A percentile compares a stretch with the other conserved stretches of the same genome.
These are phyloP conservation scores for Danionella dracula DNA, from an alignment of 2,797 vertebrate species.

Conservation along the genomic window DNA sequence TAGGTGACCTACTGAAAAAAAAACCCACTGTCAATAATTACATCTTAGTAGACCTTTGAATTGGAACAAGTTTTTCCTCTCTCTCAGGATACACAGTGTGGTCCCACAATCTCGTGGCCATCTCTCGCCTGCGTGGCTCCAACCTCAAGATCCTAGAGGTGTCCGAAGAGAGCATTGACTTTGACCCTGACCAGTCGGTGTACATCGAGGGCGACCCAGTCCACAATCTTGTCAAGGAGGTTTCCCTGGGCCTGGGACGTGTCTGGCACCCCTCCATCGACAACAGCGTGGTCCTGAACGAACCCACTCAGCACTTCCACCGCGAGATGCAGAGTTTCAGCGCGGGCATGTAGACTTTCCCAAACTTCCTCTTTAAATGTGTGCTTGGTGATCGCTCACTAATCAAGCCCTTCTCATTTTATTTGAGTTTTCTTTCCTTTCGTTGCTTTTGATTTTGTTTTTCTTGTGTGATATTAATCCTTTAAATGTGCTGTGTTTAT, in stretches of 20 bases:
- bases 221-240: slow-evolving; percentile 94
- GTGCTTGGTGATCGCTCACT: slow-evolving; percentile 38
- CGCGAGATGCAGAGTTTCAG: slow-evolving; percentile 95
- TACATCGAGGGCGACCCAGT: slow-evolving; percentile 90
- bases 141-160: slow-evolving; percentile 88
- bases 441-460: slow-evolving; percentile 57
- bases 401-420: slow-evolving; percentile 46
- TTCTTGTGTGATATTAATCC: slow-evolving; percentile 80
- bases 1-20: too few relatives aligned
- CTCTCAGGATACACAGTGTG: slow-evolving; percentile 89
- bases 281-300: slow-evolving; percentile 86
- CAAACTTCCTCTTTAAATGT: not conserved
- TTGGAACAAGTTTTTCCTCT: not conserved
- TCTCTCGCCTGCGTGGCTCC: slow-evolving; percentile 92
- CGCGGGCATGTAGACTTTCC: slow-evolving; percentile 80
- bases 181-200: slow-evolving; percentile 89
- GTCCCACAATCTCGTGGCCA: slow-evolving; percentile 97
- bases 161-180: slow-evolving; percentile 97
- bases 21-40: too few relatives aligned
- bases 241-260: slow-evolving; percentile 87
- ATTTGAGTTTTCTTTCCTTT: slow-evolving; percentile 40
- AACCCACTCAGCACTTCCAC: slow-evolving; percentile 95
- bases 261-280: slow-evolving; percentile 93
- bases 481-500: slow-evolving; percentile 85
- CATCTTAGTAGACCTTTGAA: too few relatives aligned